Base-by-base conservation (phyloP, 2,113 vertebrate genomes). In the Rallus limicola region DNA sequence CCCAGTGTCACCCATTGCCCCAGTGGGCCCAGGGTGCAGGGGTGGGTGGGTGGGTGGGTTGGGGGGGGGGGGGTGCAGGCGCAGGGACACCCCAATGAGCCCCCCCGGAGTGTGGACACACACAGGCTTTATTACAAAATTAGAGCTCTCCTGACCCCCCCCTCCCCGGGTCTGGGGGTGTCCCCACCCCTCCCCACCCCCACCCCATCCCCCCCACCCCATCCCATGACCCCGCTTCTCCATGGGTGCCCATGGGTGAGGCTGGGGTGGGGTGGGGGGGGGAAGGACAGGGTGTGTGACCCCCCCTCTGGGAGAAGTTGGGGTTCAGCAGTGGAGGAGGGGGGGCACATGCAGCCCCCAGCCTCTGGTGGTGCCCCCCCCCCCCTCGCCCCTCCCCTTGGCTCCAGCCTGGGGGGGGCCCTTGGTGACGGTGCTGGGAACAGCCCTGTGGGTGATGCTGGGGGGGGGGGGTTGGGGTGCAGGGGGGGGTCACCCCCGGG, bases 401-500 rank as follows among this genome's bases (percentile, higher is more conserved):
- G 29, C 13, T 44, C 18, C 29, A 11, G 55, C 13, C 33, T 40
- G 26, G 28, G 60, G 50, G 62, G 24, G 8, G n/a, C n/a, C n/a
- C 33, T 13, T 19, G n/a, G 42, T 13, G 42, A 46, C 24, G 44
- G 38, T 31, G 34, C 23, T 10, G 40, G 23, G n/a, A 25, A 10
- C 23, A 34, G 21, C 59, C n/a, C 59, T 23, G 40, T 7, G 67
- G 33, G n/a, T 36, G 68, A 5, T 5, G 46, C n/a, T 33, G 52
- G 75, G 63, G 24, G 31, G 64, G 59, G 95, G n/a, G n/a, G n/a
- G n/a, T 40, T 48, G 48, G 48, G 48, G 50, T n/a, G n/a, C n/a
- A n/a, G n/a, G n/a, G 50, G 50, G 65, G 31, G 62, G 60, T 96
- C 96, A 97, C 33, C 95, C 97, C n/a, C 94, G 91, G 13, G 94